Base-by-base conservation (phyloP, 2,113 vertebrate species). In the Pterocles gutturalis region DNA sequence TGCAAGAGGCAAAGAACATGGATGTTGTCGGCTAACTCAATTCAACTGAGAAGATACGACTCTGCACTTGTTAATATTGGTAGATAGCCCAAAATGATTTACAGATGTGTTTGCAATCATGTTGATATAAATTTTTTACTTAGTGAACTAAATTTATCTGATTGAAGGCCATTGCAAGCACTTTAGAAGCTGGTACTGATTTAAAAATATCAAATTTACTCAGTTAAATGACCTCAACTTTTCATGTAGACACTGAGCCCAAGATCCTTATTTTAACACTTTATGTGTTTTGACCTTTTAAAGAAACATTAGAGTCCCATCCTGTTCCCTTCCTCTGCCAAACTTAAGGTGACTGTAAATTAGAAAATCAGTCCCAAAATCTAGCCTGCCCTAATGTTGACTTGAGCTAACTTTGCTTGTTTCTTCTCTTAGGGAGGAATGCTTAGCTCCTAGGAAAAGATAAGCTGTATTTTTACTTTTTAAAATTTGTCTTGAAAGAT, bases 381-480 rank as follows among this genome's bases (percentile, higher is more conserved):
- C 8, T 10, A 58, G 12, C 25, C 9, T 73, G 5, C 4, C 4
- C n/a, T 71, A 60, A 48, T 70, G 16, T 29, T 83, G 49, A 34
- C n/a, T 95, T 79, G 29, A 77, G 13, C 10, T 83, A 25, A 55
- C 31, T 88, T 25, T 53, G 4, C 43, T 84, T n/a, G 73, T 88
- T 94, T 94, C 8, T 22, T 91, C 87, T 86, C 85, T 76, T 94
- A 94, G 65, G 82, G 88, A 71, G n/a, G 58, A 70, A 75, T 96
- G 43, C 80, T 96, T 75, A 97, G 70, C n/a, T 96, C 95, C 54
- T 87, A 97, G 45, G 87, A 98, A 97, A 46, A 69, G 58, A 49
- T 89, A 91, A 95, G 48, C 41, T 89, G 15, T 48, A 31, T 28
- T 81, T 64, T 75, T 54, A 67, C 10, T 72, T 70, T 53, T 79